These are phyloP conservation scores for Jordanella pulchra DNA, from an alignment of 2,797 vertebrate genomes.

Conservation along the genomic window DNA sequence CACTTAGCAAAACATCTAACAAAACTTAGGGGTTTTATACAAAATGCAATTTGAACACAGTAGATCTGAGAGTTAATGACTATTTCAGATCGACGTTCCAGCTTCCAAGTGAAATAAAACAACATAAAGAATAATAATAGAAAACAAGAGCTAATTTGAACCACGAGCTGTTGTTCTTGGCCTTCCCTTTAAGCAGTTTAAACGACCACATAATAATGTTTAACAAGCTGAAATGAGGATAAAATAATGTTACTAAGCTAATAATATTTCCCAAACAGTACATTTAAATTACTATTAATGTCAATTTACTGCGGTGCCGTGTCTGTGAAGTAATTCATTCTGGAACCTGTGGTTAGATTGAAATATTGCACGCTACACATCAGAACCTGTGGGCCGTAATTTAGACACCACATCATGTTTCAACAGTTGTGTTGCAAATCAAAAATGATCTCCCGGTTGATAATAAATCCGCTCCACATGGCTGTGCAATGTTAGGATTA, in stretches of 20 bases:
- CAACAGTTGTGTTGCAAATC: constrained; percentile 23
- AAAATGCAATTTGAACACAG: neutral
- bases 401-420: constrained; percentile 17
- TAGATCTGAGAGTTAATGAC: neutral
- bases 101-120: neutral
- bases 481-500: constrained; percentile 39
- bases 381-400: constrained; percentile 27
- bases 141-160: neutral
- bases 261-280: constrained; percentile 19
- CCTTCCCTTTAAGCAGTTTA: neutral
- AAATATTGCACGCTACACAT: constrained; percentile 33
- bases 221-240: neutral
- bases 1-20: neutral
- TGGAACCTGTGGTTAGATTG: constrained; percentile 17
- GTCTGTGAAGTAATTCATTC: constrained; percentile 2
- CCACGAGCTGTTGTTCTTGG: neutral
- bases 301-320: constrained; percentile 6
- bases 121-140: neutral
- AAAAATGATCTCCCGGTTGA: constrained; percentile 8
- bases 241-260: constrained; percentile 3
- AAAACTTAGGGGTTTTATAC: neutral
- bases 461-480: constrained; percentile 12
- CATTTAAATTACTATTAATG: constrained; percentile 2
- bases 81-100: neutral
- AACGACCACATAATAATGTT: neutral